Conservation (phyloP, 2,888 invertebrate species). For the Pomacea canaliculata region DNA sequence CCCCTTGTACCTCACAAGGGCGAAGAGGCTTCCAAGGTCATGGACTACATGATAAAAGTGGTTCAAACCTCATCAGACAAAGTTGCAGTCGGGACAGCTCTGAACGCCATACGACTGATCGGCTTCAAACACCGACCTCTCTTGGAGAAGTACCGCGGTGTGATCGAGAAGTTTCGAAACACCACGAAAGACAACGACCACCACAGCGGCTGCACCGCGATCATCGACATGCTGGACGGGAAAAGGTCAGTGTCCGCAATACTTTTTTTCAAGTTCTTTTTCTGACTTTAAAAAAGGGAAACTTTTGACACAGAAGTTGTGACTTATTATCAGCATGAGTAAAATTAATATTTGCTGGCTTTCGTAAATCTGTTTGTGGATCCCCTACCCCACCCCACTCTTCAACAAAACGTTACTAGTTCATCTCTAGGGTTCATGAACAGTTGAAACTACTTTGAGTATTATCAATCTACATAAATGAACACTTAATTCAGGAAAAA, state of each 20-base stretch:
- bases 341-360: too few relatives aligned
- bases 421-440: too few relatives aligned
- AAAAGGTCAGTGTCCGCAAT: conserved; percentile 42
- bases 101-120: conserved; percentile 39
- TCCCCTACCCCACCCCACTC: too few relatives aligned
- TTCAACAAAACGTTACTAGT: too few relatives aligned
- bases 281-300: too few relatives aligned
- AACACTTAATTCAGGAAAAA: too few relatives aligned
- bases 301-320: too few relatives aligned
- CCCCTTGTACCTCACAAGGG: conserved; percentile 23
- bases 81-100: conserved; percentile 18
- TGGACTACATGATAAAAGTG: conserved; percentile 34
- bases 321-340: too few relatives aligned
- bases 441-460: too few relatives aligned
- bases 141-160: conserved; percentile 40
- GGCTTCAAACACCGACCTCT: conserved; percentile 38
- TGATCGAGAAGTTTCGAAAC: conserved; percentile 38
- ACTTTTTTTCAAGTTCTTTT: neutral
- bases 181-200: conserved; percentile 35
- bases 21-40: conserved; percentile 23
- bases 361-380: too few relatives aligned
- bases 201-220: conserved; percentile 38
- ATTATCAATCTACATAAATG: too few relatives aligned
- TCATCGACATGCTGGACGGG: conserved; percentile 56
- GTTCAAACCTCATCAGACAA: conserved; percentile 30